These are phyloP conservation scores for Oreochromis tanganicae DNA, from an alignment of 2,113 vertebrate genomes.

Conservation along the genomic window DNA sequence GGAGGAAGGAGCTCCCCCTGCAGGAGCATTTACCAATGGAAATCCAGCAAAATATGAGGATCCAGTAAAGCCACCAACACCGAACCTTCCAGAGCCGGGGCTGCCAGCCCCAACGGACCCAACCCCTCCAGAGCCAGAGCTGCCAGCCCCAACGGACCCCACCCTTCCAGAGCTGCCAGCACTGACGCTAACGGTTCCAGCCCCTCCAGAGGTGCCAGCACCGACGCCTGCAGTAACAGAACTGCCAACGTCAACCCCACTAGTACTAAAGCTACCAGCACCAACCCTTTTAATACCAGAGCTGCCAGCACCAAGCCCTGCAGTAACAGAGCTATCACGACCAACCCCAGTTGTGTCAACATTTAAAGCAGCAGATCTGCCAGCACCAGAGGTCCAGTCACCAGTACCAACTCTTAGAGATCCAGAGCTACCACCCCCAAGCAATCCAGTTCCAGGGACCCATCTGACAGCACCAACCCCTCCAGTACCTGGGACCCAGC, in stretches of 20 bases:
- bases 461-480: not conserved
- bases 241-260: not conserved
- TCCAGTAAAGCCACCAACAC: not conserved
- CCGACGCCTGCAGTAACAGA: not conserved
- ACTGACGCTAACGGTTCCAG: not conserved
- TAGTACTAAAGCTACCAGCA: not conserved
- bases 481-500: not conserved
- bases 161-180: not conserved
- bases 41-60: not conserved
- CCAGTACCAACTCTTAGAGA: not conserved
- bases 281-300: too few species aligned
- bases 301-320: not conserved
- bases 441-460: not conserved
- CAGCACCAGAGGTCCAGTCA: not conserved
- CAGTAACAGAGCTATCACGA: not conserved
- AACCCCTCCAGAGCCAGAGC: not conserved
- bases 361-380: not conserved
- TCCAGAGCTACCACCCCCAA: not conserved
- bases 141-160: accelerated
- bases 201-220: not conserved
- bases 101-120: too few species aligned
- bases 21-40: not conserved
- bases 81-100: not conserved
- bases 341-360: not conserved
- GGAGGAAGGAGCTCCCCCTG: accelerated